Evolutionary conservation across 2,797 vertebrate genomes (phyloP).

Genomic region (Podarcis siculus): DNA sequence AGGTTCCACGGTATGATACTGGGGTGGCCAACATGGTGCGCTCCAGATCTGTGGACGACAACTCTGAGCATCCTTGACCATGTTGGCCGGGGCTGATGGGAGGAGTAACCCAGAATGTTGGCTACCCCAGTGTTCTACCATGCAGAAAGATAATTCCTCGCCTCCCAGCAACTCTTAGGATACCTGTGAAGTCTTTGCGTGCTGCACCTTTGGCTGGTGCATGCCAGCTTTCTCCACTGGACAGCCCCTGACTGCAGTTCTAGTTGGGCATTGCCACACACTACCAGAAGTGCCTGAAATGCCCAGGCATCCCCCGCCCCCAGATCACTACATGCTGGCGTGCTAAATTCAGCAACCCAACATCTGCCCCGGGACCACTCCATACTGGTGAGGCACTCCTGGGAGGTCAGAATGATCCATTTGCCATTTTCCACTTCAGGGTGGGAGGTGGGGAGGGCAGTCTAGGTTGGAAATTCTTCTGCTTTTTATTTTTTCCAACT

Average conservation of each 20-base stretch:
- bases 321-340: neutral
- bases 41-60: no score
- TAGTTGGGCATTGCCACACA: neutral
- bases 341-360: neutral
- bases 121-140: neutral
- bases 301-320: neutral
- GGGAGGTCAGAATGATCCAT: neutral
- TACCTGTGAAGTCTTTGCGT: neutral
- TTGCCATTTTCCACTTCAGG: conserved; percentile 17
- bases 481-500: conserved; percentile 23
- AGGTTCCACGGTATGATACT: neutral
- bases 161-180: neutral
- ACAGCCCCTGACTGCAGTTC: neutral
- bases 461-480: conserved; percentile 23
- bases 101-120: neutral
- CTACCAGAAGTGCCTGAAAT: neutral
- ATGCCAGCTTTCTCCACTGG: neutral
- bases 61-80: no score
- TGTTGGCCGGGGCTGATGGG: no score
- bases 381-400: neutral
- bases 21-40: no score
- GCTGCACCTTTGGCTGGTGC: neutral
- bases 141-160: neutral
- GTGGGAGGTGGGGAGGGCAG: neutral
- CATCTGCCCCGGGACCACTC: neutral